phyloP scores from a whole-genome alignment of 2,113 vertebrate species.

The Muntiacus muntjak region DNA sequence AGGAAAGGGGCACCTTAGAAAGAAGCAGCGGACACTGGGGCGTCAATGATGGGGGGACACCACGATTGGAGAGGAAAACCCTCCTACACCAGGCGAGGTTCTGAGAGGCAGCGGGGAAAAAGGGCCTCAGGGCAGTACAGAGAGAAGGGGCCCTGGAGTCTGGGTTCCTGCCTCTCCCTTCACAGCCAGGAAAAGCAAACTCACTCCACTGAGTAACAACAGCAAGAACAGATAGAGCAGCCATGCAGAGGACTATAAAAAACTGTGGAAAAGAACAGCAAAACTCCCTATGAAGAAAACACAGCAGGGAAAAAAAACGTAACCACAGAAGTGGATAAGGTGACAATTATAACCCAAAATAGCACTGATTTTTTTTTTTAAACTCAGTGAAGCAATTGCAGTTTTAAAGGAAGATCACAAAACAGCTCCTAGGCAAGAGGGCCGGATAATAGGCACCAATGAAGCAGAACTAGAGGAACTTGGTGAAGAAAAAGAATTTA shows the following conservation, averaged over 20 bases:
- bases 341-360: not conserved
- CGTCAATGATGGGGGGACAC: not conserved
- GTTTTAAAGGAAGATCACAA: not conserved
- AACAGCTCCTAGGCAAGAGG: not conserved
- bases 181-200: not conserved
- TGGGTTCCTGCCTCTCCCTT: not conserved
- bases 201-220: not conserved
- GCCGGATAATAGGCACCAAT: not conserved
- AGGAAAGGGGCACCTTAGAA: not conserved
- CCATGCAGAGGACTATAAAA: not conserved
- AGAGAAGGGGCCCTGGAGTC: not conserved
- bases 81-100: not conserved
- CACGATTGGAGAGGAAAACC: not conserved
- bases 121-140: too few relatives aligned
- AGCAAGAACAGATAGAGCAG: not conserved
- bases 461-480: not conserved
- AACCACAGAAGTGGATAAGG: not conserved
- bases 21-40: not conserved
- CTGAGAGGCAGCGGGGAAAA: not conserved
- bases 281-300: not conserved
- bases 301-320: not conserved
- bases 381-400: not conserved
- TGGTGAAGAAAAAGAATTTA: not conserved
- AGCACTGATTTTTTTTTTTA: not conserved
- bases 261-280: not conserved